Conservation (phyloP, 2,113 vertebrate species). For the Gadus chalcogrammus region DNA sequence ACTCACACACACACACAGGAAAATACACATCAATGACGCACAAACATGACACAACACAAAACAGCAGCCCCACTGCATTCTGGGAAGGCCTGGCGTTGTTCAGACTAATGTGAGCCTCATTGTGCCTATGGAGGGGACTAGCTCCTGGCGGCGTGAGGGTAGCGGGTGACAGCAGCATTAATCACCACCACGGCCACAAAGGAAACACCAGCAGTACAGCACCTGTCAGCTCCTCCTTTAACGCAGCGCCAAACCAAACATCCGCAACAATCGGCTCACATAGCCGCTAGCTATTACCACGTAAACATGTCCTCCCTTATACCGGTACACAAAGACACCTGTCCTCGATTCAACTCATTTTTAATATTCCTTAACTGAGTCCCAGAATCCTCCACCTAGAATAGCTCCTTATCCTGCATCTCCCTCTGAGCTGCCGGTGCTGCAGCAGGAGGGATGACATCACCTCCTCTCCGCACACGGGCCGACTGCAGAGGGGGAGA, state of each 20-base stretch:
- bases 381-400: too few species aligned
- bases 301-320: constrained; percentile 30
- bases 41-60: too few species aligned
- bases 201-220: constrained; percentile 43
- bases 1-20: background rate
- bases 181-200: constrained; percentile 45
- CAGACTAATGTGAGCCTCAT: constrained; percentile 43
- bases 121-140: constrained; percentile 36
- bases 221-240: constrained; percentile 32
- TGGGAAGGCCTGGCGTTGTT: constrained; percentile 16
- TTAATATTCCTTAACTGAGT: background rate
- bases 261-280: background rate
- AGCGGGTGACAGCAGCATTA: constrained; percentile 34
- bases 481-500: constrained; percentile 64
- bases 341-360: background rate
- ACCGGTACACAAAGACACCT: background rate
- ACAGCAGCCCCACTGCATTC: background rate
- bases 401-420: too few species aligned
- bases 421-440: constrained; percentile 20
- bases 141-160: constrained; percentile 15
- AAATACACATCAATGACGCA: too few species aligned
- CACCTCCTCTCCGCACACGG: constrained; percentile 38
- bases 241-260: constrained; percentile 30
- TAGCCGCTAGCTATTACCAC: constrained; percentile 38
- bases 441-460: constrained; percentile 75